These are phyloP conservation scores for Stichodactyla mertensii DNA, from an alignment of 64 coral and sea anemone genomes.

Conservation along the genomic window DNA sequence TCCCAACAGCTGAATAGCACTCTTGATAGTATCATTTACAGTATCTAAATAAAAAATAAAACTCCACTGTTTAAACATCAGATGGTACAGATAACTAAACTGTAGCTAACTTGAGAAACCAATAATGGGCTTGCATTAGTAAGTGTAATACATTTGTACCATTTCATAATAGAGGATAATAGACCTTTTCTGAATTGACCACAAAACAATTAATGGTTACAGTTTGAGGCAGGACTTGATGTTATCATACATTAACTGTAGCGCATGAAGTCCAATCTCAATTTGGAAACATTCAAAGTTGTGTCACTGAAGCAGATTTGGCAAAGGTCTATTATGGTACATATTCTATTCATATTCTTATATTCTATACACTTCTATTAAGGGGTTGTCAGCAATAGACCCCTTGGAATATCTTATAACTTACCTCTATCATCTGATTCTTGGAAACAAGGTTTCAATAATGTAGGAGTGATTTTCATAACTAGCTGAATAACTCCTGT, in stretches of 20 bases:
- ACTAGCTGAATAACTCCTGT: conserved; percentile 28
- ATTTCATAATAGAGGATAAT: too few relatives aligned
- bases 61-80: background rate
- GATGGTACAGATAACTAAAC: background rate
- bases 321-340: too few relatives aligned
- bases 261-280: too few relatives aligned
- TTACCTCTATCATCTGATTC: conserved; percentile 57
- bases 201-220: too few relatives aligned
- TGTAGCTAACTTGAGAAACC: background rate
- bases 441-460: conserved; percentile 66
- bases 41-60: background rate
- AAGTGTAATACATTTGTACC: too few relatives aligned
- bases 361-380: too few relatives aligned
- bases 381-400: background rate
- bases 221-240: too few relatives aligned
- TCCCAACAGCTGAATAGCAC: conserved; percentile 77
- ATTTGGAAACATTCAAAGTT: too few relatives aligned
- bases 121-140: too few relatives aligned
- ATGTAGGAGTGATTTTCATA: background rate
- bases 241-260: too few relatives aligned
- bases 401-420: background rate
- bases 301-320: too few relatives aligned
- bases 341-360: too few relatives aligned
- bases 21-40: conserved; percentile 42
- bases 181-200: background rate